Conservation (phyloP, 2,888 invertebrate species). For the Pterostichus madidus region DNA sequence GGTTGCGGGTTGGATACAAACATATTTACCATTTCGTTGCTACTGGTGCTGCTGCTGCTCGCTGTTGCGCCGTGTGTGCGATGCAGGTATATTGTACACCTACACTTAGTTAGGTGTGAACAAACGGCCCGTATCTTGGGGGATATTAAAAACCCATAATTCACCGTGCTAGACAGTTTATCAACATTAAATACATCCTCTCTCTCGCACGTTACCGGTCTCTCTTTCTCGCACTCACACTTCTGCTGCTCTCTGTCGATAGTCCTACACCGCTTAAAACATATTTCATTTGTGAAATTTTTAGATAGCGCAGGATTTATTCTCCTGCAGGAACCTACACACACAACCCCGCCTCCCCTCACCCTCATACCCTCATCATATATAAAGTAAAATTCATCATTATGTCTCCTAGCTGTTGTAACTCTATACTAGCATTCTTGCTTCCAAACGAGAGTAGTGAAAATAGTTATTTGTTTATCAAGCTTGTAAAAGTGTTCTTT, state of each 20-base stretch:
- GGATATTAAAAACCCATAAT: conserved; percentile 75
- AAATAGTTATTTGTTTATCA: too few species aligned
- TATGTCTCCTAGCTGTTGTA: too few species aligned
- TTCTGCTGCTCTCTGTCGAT: neutral
- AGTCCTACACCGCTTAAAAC: conserved; percentile 23
- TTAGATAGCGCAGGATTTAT: conserved; percentile 37
- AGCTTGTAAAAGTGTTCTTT: too few species aligned
- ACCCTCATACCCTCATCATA: too few species aligned
- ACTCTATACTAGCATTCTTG: too few species aligned
- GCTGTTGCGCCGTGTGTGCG: too few species aligned
- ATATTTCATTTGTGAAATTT: conserved; percentile 38
- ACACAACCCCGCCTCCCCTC: too few species aligned
- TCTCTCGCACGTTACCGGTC: neutral
- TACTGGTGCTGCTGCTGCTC: too few species aligned
- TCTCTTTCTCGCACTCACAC: neutral
- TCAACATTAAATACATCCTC: conserved; percentile 70
- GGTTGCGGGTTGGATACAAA: too few species aligned
- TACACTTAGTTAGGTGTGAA: conserved; percentile 37
- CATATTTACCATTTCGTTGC: too few species aligned
- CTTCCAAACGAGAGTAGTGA: too few species aligned
- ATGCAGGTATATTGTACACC: neutral
- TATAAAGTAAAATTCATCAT: conserved; percentile 18
- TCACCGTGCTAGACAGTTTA: conserved; percentile 73
- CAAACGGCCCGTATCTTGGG: conserved; percentile 53
- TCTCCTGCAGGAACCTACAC: neutral